Evolutionary conservation across 2,888 invertebrate species (phyloP), one percentile per base, ranked within the genome.

Genomic region (Philaethria dido): DNA sequence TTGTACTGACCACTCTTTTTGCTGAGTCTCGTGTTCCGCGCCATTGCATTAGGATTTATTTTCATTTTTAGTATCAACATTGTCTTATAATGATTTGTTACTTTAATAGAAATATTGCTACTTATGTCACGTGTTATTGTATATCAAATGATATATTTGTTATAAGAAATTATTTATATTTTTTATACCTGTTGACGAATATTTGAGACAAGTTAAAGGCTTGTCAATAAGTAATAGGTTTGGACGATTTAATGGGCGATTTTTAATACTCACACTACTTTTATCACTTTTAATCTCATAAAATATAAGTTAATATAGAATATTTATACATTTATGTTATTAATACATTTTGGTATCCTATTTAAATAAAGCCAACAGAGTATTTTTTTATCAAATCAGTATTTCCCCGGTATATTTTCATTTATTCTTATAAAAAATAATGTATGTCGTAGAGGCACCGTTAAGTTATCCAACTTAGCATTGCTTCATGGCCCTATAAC

Each of bases 1-100:
- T 74, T 74, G 72, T 74, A 59, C 71, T 65, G 73, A 67, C 57
- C 67, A 72, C 70, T 71, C 74, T 75, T 78, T 77, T 75, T 80
- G 73, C 71, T 68, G 64, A 66, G 62, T 66, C 61, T 70, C 57
- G 66, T 68, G 73, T 71, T 69, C 72, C 72, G 77, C 78, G 64
- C 71, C 72, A 72, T 69, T 69, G 72, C 59, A 22, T 57, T 45
- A 50, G 61, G 63, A 69, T 68, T 69, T 62, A 68, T 68, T 72
- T 69, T 69, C 54, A 68, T 62, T 63, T 70, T 68, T 64, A 61
- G 55, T 50, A 59, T 54, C 47, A 45, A 55, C 57, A 66, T 70
- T 65, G 68, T 70, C 67, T 72, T 61, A 54, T 39, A 22, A 57
- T 14, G n/a, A 39, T 42, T 42, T 57, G 4, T 42, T n/a, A 25